phyloP scores from a whole-genome alignment of 2,888 invertebrate genomes.

The Drosophila koepferae region DNA sequence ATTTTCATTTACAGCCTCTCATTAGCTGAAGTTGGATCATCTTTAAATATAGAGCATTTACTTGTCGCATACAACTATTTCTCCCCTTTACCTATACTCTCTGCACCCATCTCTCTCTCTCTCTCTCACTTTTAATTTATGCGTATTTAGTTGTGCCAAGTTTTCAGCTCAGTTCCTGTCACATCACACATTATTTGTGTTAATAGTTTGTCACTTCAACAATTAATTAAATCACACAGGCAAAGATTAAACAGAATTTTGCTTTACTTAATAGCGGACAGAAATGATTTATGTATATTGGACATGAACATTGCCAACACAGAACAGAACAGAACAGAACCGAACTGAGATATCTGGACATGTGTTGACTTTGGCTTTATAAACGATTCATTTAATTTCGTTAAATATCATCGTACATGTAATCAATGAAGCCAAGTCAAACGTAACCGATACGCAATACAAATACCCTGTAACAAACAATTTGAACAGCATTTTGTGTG shows the following conservation, averaged over 20 bases:
- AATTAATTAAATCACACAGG: conserved; percentile 58
- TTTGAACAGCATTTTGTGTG: neutral
- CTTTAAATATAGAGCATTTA: conserved; percentile 22
- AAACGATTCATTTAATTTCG: conserved; percentile 54
- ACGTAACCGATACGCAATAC: conserved; percentile 30
- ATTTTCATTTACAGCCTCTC: neutral
- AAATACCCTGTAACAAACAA: conserved; percentile 36
- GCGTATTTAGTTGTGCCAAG: conserved; percentile 30
- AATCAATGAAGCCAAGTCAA: conserved; percentile 39
- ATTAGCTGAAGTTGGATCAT: neutral
- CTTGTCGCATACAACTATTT: neutral
- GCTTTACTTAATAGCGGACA: conserved; percentile 44
- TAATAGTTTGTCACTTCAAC: conserved; percentile 61
- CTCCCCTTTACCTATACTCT: neutral
- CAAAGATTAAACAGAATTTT: conserved; percentile 50
- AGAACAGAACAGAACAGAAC: neutral
- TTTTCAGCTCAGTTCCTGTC: conserved; percentile 48
- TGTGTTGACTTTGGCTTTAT: conserved; percentile 42
- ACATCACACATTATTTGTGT: conserved; percentile 51
- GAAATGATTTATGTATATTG: conserved; percentile 41
- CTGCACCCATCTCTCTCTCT: neutral
- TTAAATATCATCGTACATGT: conserved; percentile 35
- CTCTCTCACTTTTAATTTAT: conserved; percentile 24
- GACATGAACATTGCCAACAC: conserved; percentile 17
- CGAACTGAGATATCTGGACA: conserved; percentile 23